These are phyloP conservation scores for Machimus rusticus DNA, from an alignment of 2,888 invertebrate species.

Conservation along the genomic window DNA sequence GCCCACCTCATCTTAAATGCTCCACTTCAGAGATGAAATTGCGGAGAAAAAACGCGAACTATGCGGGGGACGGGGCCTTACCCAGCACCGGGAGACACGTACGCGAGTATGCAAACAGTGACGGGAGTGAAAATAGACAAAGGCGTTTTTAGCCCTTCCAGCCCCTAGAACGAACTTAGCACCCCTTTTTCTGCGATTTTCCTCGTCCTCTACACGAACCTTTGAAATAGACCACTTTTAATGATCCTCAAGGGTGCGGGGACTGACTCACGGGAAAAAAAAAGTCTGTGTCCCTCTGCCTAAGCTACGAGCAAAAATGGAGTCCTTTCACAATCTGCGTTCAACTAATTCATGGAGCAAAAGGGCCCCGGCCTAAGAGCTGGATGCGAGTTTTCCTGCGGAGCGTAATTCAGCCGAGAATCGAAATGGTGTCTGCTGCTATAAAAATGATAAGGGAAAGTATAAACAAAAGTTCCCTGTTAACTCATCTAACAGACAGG, in stretches of 20 bases:
- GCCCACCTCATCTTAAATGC: constrained; percentile 11
- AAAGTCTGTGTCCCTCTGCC: background rate
- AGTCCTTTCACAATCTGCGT: background rate
- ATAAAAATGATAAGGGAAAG: constrained; percentile 17
- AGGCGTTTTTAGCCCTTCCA: background rate
- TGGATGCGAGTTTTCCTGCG: background rate
- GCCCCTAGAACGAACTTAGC: background rate
- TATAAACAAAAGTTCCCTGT: constrained; percentile 13
- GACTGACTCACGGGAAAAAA: background rate
- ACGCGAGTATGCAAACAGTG: constrained; percentile 1
- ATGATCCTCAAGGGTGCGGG: background rate
- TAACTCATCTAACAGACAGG: background rate
- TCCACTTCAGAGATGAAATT: constrained; percentile 22
- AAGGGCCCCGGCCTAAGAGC: background rate
- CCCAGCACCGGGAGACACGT: background rate
- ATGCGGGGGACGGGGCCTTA: background rate
- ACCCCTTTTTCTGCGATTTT: constrained; percentile 11
- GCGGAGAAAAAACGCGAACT: background rate
- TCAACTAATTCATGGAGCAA: constrained; percentile 16
- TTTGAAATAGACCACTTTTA: constrained; percentile 33
- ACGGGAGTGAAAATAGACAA: constrained; percentile 23
- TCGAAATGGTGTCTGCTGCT: background rate
- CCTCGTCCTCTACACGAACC: background rate
- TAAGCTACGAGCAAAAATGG: background rate
- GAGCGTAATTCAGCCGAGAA: background rate